A percentile compares a stretch with the other conserved stretches of the same genome.
These are phyloP conservation scores for Hydroisotoma schaefferi DNA, from an alignment of 2,888 invertebrate species.

Conservation along the genomic window DNA sequence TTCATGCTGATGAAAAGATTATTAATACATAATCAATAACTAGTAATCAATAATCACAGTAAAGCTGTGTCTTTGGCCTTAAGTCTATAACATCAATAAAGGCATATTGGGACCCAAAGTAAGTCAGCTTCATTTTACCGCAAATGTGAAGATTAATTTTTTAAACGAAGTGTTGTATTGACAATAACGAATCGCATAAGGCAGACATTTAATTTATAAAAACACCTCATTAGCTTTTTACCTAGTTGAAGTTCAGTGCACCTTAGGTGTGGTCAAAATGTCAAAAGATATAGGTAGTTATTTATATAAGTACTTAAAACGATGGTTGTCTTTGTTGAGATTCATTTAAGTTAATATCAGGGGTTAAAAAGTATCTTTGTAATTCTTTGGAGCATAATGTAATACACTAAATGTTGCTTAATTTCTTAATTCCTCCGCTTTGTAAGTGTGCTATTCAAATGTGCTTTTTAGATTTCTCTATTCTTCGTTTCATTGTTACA, in stretches of 20 bases:
- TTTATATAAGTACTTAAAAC: too few relatives aligned
- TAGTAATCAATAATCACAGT: background rate
- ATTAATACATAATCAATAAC: too few relatives aligned
- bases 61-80: background rate
- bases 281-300: too few relatives aligned
- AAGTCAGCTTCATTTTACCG: background rate
- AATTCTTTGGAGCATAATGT: too few relatives aligned
- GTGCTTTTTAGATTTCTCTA: background rate
- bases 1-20: background rate
- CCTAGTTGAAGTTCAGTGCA: too few relatives aligned
- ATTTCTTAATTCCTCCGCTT: background rate
- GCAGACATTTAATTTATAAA: slow-evolving; percentile 4
- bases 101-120: slow-evolving; percentile 13
- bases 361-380: background rate
- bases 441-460: background rate
- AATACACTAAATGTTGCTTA: too few relatives aligned
- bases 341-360: background rate
- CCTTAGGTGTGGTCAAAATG: slow-evolving; percentile 2
- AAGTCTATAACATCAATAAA: background rate
- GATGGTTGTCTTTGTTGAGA: too few relatives aligned
- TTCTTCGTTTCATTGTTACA: too few relatives aligned
- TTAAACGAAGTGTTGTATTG: background rate
- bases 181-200: background rate
- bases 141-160: background rate
- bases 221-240: too few relatives aligned